Conservation (phyloP, 2,888 invertebrate genomes). For the Harpalus rubripes region DNA sequence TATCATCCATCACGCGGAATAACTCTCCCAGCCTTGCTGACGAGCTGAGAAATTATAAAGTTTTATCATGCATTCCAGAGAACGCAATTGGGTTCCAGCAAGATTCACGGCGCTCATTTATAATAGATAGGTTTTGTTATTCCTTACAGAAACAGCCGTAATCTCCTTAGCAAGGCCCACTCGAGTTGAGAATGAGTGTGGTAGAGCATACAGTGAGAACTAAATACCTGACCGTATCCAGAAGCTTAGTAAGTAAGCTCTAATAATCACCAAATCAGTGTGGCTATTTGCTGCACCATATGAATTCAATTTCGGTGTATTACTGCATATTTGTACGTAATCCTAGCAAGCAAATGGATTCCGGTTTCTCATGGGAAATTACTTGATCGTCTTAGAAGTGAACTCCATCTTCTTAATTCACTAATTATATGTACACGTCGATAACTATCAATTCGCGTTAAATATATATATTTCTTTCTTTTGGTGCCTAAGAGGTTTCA, state of each 20-base stretch:
- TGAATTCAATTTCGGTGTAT: slow-evolving; percentile 58
- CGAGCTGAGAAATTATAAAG: slow-evolving; percentile 58
- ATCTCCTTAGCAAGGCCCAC: slow-evolving; percentile 48
- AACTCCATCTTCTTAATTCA: not conserved
- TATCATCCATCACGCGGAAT: slow-evolving; percentile 57
- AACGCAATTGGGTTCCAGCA: not conserved
- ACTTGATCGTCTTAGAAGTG: slow-evolving; percentile 20
- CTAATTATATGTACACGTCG: no score
- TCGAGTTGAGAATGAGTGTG: slow-evolving; percentile 38
- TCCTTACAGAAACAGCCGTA: slow-evolving; percentile 48
- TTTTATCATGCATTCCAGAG: slow-evolving; percentile 59
- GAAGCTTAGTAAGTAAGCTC: slow-evolving; percentile 56
- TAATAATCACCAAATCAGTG: slow-evolving; percentile 66
- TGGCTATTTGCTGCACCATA: slow-evolving; percentile 52
- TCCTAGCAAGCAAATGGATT: slow-evolving; percentile 53
- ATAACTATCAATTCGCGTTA: no score
- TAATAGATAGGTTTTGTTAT: slow-evolving; percentile 61
- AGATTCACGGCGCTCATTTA: slow-evolving; percentile 35
- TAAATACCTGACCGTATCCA: slow-evolving; percentile 60
- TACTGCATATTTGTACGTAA: slow-evolving; percentile 59
- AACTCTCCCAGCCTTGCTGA: slow-evolving; percentile 37
- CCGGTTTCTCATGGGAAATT: slow-evolving; percentile 22
- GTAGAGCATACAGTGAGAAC: slow-evolving; percentile 39
- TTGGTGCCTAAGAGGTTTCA: no score
- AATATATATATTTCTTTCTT: no score